Conservation (phyloP, 2,113 vertebrate genomes). For the Axis porcinus region DNA sequence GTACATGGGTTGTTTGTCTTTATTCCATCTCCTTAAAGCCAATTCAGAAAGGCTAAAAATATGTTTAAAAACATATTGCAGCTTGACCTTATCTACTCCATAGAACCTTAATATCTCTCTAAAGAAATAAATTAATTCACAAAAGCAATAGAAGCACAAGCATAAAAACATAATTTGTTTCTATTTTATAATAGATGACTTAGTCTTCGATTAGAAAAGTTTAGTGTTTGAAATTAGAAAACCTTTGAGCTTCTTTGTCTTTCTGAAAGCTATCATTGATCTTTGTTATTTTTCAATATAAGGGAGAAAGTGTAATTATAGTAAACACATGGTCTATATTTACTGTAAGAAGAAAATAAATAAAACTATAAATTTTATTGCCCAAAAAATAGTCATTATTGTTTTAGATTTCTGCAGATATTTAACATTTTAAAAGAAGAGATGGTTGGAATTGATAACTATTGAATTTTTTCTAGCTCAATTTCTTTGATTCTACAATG, state of each 20-base stretch:
- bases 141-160: background rate
- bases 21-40: background rate
- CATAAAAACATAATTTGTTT: background rate
- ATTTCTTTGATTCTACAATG: background rate
- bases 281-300: background rate
- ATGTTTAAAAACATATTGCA: background rate
- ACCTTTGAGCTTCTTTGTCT: background rate
- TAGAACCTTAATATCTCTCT: background rate
- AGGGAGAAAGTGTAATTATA: background rate
- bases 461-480: background rate
- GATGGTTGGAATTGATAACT: background rate
- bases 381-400: background rate
- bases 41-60: background rate
- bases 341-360: background rate
- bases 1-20: background rate
- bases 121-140: background rate
- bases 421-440: background rate
- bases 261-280: background rate
- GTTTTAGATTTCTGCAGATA: background rate
- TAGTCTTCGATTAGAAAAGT: background rate
- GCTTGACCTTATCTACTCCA: background rate
- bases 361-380: background rate
- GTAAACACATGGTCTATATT: background rate
- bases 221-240: background rate
- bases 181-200: background rate